Base-by-base conservation (phyloP, 2,888 invertebrate genomes). In the Hetaerina titia region DNA sequence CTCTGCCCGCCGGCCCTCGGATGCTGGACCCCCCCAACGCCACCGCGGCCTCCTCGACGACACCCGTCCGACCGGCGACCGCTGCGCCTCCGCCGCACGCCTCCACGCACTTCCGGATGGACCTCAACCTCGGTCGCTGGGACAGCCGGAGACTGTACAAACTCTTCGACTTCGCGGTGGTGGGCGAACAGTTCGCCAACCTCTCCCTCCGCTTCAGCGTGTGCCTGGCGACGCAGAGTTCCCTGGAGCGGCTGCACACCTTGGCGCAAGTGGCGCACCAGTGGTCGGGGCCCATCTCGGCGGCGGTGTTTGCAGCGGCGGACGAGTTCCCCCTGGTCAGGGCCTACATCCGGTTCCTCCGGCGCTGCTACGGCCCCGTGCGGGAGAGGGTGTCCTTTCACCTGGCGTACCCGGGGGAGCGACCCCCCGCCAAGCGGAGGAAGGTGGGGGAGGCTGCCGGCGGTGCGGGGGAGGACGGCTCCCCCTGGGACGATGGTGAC, bases 261-360 rank as follows among this genome's bases (percentile, higher is more conserved):
- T 96, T 99, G 31, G 97, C 98, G 0, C 98, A 98, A 95, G 98
- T 98, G 81, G 98, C 98, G 0, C 97, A 98, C 92, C 98, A 98
- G 96, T 99, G 99, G 99, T 97, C 97, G 13, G 99, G 99, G 0
- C 98, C 99, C 0, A 98, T 99, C 96, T 99, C 99, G 0, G 97
- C 98, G 0, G 98, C 99, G 0, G 97, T 98, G 0, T 99, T 98
- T 96, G 98, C 98, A 11, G 96, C 96, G 8, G 96, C 96, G 8
- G 96, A 98, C 95, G 99, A 99, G 96, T 97, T 98, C 95, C 97
- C 98, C 95, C 97, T 98, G 1, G 96, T 98, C 74, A 97, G 98
- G 96, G 97, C 98, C 95, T 99, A 98, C 96, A 97, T 98, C 17
- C 97, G 98, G 56, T 99, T 98, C 97, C 97, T 99, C 96, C 97